Evolutionary conservation across 1,140 invertebrate genomes (phyloP).

Genomic region (Panulirus ornatus): DNA sequence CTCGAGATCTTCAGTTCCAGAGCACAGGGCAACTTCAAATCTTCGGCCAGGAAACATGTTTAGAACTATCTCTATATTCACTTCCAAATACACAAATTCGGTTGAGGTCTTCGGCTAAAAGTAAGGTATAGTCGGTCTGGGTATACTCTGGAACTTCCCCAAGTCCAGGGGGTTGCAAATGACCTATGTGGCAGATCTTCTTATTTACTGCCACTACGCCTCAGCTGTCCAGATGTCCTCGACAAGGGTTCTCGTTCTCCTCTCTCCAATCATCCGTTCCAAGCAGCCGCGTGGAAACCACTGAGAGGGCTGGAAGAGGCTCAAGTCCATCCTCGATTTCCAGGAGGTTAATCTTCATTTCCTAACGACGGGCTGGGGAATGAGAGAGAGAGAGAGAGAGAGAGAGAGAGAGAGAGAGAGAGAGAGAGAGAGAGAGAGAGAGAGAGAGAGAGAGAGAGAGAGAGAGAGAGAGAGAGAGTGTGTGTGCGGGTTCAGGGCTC

Average conservation of each 20-base stretch:
- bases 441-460: neutral
- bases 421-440: neutral
- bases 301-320: conserved; percentile 23
- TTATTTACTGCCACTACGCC: neutral
- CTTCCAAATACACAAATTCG: neutral
- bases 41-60: neutral
- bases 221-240: neutral
- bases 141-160: neutral
- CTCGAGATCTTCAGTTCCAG: too few species aligned
- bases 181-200: neutral
- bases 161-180: neutral
- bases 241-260: neutral
- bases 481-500: too few species aligned
- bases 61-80: neutral
- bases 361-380: neutral
- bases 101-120: neutral
- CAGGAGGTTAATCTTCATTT: conserved; percentile 40
- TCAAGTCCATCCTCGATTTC: conserved; percentile 42
- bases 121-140: neutral
- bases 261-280: neutral
- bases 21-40: neutral
- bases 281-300: conserved; percentile 5
- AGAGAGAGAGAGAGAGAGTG: neutral
- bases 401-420: neutral
- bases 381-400: neutral